phyloP scores from a whole-genome alignment of 2,888 invertebrate genomes.

The Agonum fuliginosum region DNA sequence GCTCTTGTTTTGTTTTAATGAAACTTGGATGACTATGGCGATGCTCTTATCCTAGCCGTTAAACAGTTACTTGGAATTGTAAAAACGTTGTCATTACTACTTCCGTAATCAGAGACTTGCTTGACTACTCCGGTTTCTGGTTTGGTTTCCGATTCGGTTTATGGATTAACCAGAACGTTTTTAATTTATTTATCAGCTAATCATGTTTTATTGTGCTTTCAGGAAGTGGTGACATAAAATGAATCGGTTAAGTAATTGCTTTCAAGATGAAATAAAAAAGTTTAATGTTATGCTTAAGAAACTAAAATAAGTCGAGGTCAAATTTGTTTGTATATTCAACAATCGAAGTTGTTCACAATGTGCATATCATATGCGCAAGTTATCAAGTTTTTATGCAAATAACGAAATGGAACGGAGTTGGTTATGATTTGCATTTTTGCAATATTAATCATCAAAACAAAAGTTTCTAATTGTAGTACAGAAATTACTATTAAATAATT shows the following conservation, averaged over 20 bases:
- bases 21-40: neutral
- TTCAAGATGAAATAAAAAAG: neutral
- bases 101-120: constrained; percentile 30
- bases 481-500: neutral
- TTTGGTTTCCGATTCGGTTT: constrained; percentile 23
- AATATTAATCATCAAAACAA: neutral
- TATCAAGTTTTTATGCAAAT: constrained; percentile 26
- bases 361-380: constrained; percentile 28
- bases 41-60: constrained; percentile 24
- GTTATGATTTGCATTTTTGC: constrained; percentile 38
- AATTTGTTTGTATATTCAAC: constrained; percentile 35
- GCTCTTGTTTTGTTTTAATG: constrained; percentile 15
- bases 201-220: constrained; percentile 4
- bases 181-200: constrained; percentile 1
- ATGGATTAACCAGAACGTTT: constrained; percentile 9
- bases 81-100: constrained; percentile 25
- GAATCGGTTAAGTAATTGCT: constrained; percentile 25
- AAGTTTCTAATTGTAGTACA: neutral
- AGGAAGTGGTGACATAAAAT: constrained; percentile 30
- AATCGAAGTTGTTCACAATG: constrained; percentile 7
- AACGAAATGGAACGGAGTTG: neutral
- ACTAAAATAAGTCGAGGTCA: constrained; percentile 20
- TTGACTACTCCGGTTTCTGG: neutral
- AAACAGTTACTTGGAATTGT: constrained; percentile 34
- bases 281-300: neutral